phyloP scores from a whole-genome alignment of 2,797 vertebrate species.

The Karalla daura region DNA sequence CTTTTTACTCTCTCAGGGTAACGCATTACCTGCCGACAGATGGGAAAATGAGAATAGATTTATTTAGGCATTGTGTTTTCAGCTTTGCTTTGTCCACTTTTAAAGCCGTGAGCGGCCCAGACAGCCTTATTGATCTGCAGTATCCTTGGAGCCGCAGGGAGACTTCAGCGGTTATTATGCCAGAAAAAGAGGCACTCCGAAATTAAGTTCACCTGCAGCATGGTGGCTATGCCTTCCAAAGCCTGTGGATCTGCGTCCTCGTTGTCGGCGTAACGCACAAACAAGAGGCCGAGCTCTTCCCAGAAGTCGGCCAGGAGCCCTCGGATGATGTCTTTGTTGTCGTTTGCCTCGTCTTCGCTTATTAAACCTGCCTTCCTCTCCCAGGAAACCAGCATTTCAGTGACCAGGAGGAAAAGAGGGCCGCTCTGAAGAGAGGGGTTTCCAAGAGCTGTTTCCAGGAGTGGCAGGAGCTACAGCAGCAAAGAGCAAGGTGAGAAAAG shows the following conservation, averaged over 20 bases:
- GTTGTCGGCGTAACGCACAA: constrained; percentile 80
- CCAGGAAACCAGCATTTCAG: constrained; percentile 91
- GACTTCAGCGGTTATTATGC: neutral
- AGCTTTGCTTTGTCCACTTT: constrained; percentile 21
- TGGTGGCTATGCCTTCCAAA: constrained; percentile 86
- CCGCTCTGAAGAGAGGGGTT: constrained; percentile 87
- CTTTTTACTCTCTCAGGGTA: constrained; percentile 77
- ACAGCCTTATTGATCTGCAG: constrained; percentile 23
- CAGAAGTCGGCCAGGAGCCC: constrained; percentile 89
- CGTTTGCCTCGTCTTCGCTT: constrained; percentile 38
- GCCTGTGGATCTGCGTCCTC: constrained; percentile 83
- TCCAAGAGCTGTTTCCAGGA: constrained; percentile 85
- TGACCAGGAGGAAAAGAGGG: constrained; percentile 88
- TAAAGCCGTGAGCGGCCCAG: constrained; percentile 12
- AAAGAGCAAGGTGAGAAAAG: constrained; percentile 21
- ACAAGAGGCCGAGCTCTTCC: constrained; percentile 86
- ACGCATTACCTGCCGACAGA: constrained; percentile 86
- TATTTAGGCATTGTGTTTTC: constrained; percentile 12
- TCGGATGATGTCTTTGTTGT: constrained; percentile 74
- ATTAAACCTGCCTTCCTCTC: constrained; percentile 85
- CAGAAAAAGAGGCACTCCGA: neutral
- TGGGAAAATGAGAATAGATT: constrained; percentile 22
- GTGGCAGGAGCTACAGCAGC: constrained; percentile 90
- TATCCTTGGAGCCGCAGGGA: constrained; percentile 7
- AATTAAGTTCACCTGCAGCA: constrained; percentile 83